Base-by-base conservation (phyloP, 2,797 vertebrate genomes). In the Anomalospiza imberbis region DNA sequence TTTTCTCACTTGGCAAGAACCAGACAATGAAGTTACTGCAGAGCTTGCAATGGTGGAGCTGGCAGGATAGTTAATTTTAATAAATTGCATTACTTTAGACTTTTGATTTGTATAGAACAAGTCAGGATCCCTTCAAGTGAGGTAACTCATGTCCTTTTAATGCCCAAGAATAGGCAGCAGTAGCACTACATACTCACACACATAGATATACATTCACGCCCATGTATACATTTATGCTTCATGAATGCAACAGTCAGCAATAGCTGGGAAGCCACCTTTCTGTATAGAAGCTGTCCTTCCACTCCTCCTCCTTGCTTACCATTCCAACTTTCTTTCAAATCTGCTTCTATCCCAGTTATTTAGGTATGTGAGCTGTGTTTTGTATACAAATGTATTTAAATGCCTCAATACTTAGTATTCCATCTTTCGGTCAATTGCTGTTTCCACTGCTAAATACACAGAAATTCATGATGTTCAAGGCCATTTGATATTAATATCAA, bases 161-260 rank as follows among this genome's bases (percentile, higher is more conserved):
- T 0, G 2, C 17, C 42, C 38, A 71, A 42, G 50, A 71, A 63
- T 4, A 77, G 61, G 11, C 31, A 57, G 15, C 31, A 60, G 32
- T 29, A 93, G 26, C 10, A 21, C n/a, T 72, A 48, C 25, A 9
- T 32, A 61, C 5, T n/a, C n/a, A n/a, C 7, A 44, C 9, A 36
- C 7, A 13, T 45, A 18, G 4, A 48, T 4, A 15, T 1, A 17
- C 1, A 7, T 8, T 8, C 21, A 36, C 5, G 17, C 2, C 1
- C 3, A 1, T 14, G 5, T 2, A 0, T 34, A 13, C 5, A 18
- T 36, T 61, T 67, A 6, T 19, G 16, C 25, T 66, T 50, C 22
- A 47, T 4, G 78, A 54, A 68, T 54, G 29, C 17, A 81, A 38
- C 29, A 77, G 57, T 28, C 2, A 0, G 13, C 44, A 83, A 15